A percentile compares a stretch with the other conserved stretches of the same genome.
These are phyloP conservation scores for Echinometra lucunter DNA, from an alignment of 53 echinoderm and acorn worm species.

Conservation along the genomic window DNA sequence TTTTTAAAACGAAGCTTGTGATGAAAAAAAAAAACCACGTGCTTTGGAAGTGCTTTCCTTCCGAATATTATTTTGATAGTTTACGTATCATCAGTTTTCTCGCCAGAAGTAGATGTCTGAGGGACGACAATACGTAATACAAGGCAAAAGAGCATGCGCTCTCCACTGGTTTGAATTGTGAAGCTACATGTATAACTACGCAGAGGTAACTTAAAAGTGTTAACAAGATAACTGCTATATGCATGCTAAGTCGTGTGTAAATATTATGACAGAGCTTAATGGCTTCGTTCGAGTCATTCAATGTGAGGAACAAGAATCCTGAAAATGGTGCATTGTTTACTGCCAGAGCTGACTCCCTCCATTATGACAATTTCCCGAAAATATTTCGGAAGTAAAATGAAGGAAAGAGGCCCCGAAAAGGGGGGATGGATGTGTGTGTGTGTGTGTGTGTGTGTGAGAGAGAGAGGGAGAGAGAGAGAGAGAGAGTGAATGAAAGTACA, in stretches of 20 bases:
- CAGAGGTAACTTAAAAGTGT: constrained; percentile 8
- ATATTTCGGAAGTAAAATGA: constrained; percentile 21
- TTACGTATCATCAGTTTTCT: not conserved
- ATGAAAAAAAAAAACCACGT: too few relatives aligned
- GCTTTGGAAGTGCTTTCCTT: not conserved
- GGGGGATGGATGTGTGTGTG: not conserved
- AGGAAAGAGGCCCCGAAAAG: not conserved
- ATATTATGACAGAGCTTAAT: constrained; percentile 45
- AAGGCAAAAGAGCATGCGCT: not conserved
- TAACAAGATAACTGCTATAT: constrained; percentile 59
- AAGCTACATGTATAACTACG: not conserved
- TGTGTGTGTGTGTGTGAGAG: not conserved
- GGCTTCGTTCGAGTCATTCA: not conserved
- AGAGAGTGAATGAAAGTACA: too few relatives aligned
- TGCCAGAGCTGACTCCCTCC: not conserved
- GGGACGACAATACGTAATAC: not conserved
- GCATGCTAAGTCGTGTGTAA: constrained; percentile 51
- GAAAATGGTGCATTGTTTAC: constrained; percentile 7
- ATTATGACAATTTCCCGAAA: not conserved
- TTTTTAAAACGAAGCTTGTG: too few relatives aligned
- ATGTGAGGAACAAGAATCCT: not conserved
- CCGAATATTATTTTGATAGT: not conserved
- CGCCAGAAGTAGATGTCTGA: not conserved
- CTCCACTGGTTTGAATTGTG: not conserved
- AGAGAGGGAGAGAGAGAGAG: not conserved